Percentiles rank a stretch among this genome's conserved stretches.
Conservation (phyloP, 1,140 invertebrate genomes). For the Hypothenemus hampei region DNA sequence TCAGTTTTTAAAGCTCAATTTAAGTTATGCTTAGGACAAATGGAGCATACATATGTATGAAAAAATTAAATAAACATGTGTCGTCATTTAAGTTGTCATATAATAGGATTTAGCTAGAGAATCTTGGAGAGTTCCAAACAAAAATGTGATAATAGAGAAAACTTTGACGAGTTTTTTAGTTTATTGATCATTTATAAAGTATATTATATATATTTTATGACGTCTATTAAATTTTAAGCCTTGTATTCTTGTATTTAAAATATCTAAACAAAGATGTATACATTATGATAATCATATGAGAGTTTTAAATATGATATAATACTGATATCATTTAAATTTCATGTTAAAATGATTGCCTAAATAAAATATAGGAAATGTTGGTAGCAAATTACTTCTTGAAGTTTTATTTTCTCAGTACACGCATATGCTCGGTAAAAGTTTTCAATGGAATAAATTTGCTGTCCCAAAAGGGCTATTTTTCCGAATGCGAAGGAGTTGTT, state of each 20-base stretch:
- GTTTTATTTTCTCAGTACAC: no score
- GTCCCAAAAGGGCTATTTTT: no score
- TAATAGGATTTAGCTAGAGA: slow-evolving; percentile 7
- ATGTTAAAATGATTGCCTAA: neutral
- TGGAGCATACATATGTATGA: no score
- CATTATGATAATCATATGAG: slow-evolving; percentile 17
- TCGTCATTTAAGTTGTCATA: neutral
- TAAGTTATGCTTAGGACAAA: slow-evolving; percentile 5
- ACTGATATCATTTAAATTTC: neutral
- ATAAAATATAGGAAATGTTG: neutral
- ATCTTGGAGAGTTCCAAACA: slow-evolving; percentile 28
- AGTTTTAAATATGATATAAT: no score
- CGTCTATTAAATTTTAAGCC: slow-evolving; percentile 25
- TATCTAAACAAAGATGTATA: slow-evolving; percentile 11
- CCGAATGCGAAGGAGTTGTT: no score
- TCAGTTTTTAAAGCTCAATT: slow-evolving; percentile 24
- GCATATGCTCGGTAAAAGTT: neutral
- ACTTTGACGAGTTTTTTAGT: slow-evolving; percentile 26
- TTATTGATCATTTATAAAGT: slow-evolving; percentile 24
- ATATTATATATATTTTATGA: slow-evolving; percentile 31
- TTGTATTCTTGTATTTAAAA: slow-evolving; percentile 29
- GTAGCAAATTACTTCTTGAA: neutral
- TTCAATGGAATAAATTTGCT: neutral
- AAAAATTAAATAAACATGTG: slow-evolving; percentile 16
- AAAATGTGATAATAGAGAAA: slow-evolving; percentile 31